Evolutionary conservation across 2,888 invertebrate species (phyloP), one percentile per base, ranked within the genome.

Genomic region (Acrobasis consociella): DNA sequence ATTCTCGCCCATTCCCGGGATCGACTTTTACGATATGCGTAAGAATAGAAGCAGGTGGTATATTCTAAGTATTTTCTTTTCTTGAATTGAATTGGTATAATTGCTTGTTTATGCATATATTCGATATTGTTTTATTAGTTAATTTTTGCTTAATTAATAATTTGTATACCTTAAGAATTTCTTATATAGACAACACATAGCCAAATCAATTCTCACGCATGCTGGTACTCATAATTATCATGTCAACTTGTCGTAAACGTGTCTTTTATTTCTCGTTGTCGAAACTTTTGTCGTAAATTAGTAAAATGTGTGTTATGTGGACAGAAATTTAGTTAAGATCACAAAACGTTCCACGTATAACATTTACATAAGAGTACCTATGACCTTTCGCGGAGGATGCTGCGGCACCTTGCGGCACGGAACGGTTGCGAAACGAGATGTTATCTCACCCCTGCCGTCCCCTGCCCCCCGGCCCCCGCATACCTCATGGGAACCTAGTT

Each of bases 331-430:
- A 42, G 60, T 60, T 60, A 51, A 62, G 38, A 62, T 55, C 46
- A 22, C 49, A 62, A 46, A 49, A 51, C 13, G 61, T 53, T 62
- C 49, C 49, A 49, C 62, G 55, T 60, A 60, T 17, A 53, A 56
- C 55, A 72, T 77, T 83, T 83, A 82, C 77, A 77, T 83, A 83
- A 84, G 75, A 66, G 72, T 72, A 70, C 66, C 64, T 72, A 64
- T 83, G 89, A 91, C 90, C 91, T 91, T 91, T 91, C 74, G 77
- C 73, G 65, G 85, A 86, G 85, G 87, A 89, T 88, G 86, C 70
- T 64, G 65, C 76, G 78, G 79, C 79, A 86, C 85, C 85, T 88
- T 82, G 78, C 82, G 72, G 73, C 71, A 65, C 64, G 64, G 67
- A 64, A 67, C 69, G 73, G 75, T 83, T 83, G 80, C 78, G 79